phyloP scores from a whole-genome alignment of 2,888 invertebrate species.

The Helleia helle region DNA sequence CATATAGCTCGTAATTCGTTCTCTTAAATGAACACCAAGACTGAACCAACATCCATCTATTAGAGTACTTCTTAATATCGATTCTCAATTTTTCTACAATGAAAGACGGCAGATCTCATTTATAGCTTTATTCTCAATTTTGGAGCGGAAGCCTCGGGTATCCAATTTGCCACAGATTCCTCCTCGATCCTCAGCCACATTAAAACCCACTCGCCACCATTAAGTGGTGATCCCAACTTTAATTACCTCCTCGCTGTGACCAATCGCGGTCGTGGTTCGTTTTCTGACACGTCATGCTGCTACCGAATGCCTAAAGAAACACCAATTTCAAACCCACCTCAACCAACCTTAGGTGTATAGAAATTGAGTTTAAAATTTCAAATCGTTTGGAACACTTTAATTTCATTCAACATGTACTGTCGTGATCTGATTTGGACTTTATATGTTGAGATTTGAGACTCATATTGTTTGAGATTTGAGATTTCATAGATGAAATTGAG shows the following conservation, averaged over 20 bases:
- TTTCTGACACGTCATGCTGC: constrained; percentile 71
- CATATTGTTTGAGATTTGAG: constrained; percentile 28
- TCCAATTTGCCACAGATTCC: constrained; percentile 57
- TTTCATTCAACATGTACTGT: constrained; percentile 32
- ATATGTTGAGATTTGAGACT: constrained; percentile 39
- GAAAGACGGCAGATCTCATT: no score
- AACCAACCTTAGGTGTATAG: constrained; percentile 34
- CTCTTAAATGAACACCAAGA: no score
- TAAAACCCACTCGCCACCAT: constrained; percentile 70
- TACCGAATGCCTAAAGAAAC: constrained; percentile 56
- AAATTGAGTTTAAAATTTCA: constrained; percentile 38
- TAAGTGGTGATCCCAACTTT: constrained; percentile 71
- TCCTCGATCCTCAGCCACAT: constrained; percentile 60
- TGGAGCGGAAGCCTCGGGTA: neutral
- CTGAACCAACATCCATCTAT: no score
- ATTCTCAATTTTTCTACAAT: no score
- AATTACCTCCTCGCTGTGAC: constrained; percentile 73
- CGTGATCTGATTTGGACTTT: constrained; percentile 54
- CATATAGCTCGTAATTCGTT: no score
- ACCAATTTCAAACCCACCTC: constrained; percentile 22
- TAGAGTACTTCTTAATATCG: no score
- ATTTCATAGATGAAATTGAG: constrained; percentile 42
- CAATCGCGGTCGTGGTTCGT: constrained; percentile 71
- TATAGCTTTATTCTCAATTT: no score
- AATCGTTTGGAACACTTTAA: constrained; percentile 39